Evolutionary conservation across 2,797 vertebrate genomes (phyloP).

Genomic region (Arremon aurantiirostris): DNA sequence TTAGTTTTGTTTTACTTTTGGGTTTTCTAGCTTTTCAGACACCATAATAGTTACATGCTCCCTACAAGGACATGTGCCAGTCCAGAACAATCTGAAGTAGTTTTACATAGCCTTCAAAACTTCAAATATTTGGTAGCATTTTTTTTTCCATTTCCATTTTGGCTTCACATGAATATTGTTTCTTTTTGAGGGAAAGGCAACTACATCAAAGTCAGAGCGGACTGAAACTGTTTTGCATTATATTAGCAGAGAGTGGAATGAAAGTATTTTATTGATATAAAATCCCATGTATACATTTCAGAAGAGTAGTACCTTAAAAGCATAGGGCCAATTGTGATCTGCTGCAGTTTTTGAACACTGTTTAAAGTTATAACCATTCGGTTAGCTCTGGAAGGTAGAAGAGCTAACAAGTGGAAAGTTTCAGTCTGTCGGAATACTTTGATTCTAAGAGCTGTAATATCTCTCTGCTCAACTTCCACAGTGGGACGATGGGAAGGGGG

Average conservation of each 20-base stretch:
- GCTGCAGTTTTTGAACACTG: not conserved
- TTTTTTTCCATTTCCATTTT: not conserved
- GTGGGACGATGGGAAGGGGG: not conserved
- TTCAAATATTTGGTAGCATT: not conserved
- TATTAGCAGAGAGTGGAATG: not conserved
- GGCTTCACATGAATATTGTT: not conserved
- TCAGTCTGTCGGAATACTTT: not conserved
- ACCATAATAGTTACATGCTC: accelerated
- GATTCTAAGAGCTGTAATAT: not conserved
- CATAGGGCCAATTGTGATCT: not conserved
- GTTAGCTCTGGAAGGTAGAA: not conserved
- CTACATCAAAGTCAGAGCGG: not conserved
- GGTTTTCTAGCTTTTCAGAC: not conserved
- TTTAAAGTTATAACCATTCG: not conserved
- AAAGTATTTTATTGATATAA: not conserved
- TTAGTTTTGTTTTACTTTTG: not conserved
- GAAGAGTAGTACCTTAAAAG: not conserved
- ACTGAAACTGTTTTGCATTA: not conserved
- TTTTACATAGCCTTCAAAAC: not conserved
- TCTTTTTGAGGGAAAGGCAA: not conserved
- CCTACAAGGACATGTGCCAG: not conserved
- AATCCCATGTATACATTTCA: not conserved
- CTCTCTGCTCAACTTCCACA: not conserved
- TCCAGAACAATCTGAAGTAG: not conserved
- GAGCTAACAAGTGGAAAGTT: not conserved